These are phyloP conservation scores for Dolichopus griseipennis DNA, from an alignment of 2,888 invertebrate species.

Conservation along the genomic window DNA sequence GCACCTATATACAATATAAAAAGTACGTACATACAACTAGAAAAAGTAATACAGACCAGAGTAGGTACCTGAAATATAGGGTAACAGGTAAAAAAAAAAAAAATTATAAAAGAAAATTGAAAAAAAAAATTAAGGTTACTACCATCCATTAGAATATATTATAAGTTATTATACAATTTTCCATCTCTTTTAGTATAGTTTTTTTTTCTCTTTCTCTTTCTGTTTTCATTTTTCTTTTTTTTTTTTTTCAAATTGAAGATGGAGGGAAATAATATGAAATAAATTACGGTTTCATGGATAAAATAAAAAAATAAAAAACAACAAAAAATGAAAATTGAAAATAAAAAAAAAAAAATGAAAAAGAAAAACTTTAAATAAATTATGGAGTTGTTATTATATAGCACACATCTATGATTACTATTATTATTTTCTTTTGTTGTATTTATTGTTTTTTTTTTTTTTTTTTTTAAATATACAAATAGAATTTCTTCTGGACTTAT, in stretches of 20 bases:
- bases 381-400: slow-evolving; percentile 2
- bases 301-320: no score
- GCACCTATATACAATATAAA: neutral
- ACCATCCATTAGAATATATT: neutral
- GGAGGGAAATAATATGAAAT: neutral
- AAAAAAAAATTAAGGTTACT: neutral
- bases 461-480: no score
- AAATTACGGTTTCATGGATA: neutral
- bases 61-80: neutral
- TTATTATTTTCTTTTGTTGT: no score
- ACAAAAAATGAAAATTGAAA: neutral
- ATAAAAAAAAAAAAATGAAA: no score
- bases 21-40: neutral
- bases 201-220: neutral
- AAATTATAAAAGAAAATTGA: no score
- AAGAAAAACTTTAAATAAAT: neutral
- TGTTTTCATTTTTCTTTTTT: neutral
- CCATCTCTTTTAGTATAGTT: neutral
- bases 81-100: neutral
- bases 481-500: no score
- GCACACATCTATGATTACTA: neutral
- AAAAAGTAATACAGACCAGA: no score
- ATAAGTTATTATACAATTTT: neutral
- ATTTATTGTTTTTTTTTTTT: no score
- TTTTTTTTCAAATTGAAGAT: neutral